phyloP scores from a whole-genome alignment of 2,888 invertebrate genomes.

The Eumacrocentrus americanus region DNA sequence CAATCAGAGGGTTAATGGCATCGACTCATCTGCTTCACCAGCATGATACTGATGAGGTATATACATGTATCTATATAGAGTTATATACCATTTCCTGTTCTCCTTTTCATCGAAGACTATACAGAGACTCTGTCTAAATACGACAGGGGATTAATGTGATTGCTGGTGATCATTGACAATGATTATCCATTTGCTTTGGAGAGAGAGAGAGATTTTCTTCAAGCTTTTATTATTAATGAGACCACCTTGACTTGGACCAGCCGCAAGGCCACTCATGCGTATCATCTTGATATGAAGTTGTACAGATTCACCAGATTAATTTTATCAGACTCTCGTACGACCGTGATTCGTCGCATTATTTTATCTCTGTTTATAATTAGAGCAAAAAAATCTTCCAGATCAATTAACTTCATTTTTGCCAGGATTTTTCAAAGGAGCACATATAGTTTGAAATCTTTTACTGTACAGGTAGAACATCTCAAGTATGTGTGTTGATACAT shows the following conservation, averaged over 20 bases:
- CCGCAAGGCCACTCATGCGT: background rate
- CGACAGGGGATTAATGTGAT: too few relatives aligned
- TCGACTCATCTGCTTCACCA: constrained; percentile 55
- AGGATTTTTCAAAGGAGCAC: too few relatives aligned
- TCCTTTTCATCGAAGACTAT: too few relatives aligned
- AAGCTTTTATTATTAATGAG: background rate
- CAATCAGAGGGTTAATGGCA: constrained; percentile 58
- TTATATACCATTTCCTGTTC: too few relatives aligned
- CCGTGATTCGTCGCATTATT: background rate
- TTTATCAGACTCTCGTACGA: background rate
- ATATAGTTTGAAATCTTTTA: background rate
- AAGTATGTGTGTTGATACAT: too few relatives aligned
- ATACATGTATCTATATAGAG: constrained; percentile 6
- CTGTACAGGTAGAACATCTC: background rate
- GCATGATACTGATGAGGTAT: constrained; percentile 55
- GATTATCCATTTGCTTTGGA: too few relatives aligned
- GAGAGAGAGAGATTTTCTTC: too few relatives aligned
- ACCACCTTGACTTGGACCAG: background rate
- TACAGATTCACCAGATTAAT: background rate
- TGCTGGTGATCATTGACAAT: too few relatives aligned
- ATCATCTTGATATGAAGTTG: background rate
- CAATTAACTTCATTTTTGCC: too few relatives aligned
- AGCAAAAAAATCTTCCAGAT: too few relatives aligned
- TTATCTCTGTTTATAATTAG: background rate
- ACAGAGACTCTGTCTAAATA: too few relatives aligned